Percentiles rank a stretch among this genome's conserved stretches.
phyloP scores from a whole-genome alignment of 2,888 invertebrate genomes.

The Scaeva pyrastri region DNA sequence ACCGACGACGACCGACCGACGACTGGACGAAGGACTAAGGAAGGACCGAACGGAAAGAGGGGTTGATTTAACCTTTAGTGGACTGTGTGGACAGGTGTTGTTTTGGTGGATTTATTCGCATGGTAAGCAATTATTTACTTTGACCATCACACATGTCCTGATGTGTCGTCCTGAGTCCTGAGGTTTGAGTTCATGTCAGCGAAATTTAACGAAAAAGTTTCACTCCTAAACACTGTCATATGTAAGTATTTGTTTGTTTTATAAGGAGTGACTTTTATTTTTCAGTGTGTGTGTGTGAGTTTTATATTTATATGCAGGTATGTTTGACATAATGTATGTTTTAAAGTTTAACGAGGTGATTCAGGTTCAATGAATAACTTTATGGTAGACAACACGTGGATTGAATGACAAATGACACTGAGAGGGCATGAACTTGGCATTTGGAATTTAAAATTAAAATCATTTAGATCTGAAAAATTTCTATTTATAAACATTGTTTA shows the following conservation, averaged over 20 bases:
- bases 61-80: not conserved
- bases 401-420: slow-evolving; percentile 25
- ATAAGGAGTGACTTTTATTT: slow-evolving; percentile 29
- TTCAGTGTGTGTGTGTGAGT: not conserved
- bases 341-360: slow-evolving; percentile 33
- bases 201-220: slow-evolving; percentile 35
- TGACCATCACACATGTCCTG: slow-evolving; percentile 66
- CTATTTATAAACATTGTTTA: too few species aligned
- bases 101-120: slow-evolving; percentile 69
- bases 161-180: too few species aligned
- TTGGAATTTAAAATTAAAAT: too few species aligned
- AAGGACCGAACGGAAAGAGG: slow-evolving; percentile 3
- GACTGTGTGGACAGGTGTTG: slow-evolving; percentile 67
- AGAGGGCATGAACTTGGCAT: not conserved
- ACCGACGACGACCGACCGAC: too few species aligned
- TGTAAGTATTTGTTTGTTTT: slow-evolving; percentile 19
- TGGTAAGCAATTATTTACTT: slow-evolving; percentile 66
- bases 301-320: not conserved
- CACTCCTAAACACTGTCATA: not conserved
- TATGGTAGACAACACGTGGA: slow-evolving; percentile 43
- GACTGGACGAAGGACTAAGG: too few species aligned
- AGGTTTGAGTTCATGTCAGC: slow-evolving; percentile 8
- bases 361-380: slow-evolving; percentile 53
- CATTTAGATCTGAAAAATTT: too few species aligned
- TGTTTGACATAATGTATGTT: not conserved